Conservation (phyloP, 2,888 invertebrate species). For the Nomada hirtipes region DNA sequence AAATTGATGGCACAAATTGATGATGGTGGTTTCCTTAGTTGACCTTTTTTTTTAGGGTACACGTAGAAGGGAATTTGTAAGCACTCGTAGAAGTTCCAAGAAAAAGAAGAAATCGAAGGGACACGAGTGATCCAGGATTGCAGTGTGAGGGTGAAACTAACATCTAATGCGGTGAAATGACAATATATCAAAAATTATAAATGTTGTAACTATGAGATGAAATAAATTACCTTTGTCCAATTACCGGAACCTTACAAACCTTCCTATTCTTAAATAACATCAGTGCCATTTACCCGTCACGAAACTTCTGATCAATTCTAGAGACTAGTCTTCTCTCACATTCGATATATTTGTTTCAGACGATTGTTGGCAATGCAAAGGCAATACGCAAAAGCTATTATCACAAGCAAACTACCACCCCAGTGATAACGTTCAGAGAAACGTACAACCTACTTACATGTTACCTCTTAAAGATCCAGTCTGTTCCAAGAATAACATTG, state of each 20-base stretch:
- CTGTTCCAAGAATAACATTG: neutral
- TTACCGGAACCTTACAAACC: neutral
- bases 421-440: neutral
- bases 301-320: neutral
- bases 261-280: neutral
- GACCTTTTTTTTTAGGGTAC: constrained; percentile 27
- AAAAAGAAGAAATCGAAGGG: constrained; percentile 10
- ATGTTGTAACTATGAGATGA: neutral
- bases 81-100: constrained; percentile 19
- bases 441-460: constrained; percentile 4
- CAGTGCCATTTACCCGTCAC: neutral
- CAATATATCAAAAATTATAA: neutral
- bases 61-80: constrained; percentile 27
- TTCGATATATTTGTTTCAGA: constrained; percentile 32
- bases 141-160: constrained; percentile 34
- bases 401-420: neutral
- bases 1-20: neutral
- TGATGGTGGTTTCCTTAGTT: neutral
- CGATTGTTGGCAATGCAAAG: neutral
- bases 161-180: neutral
- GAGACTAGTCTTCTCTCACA: neutral
- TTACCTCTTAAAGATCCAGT: neutral
- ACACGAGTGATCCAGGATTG: constrained; percentile 10
- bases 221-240: neutral
- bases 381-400: neutral